These are phyloP conservation scores for Hippocampus guttulatus DNA, from an alignment of 2,113 vertebrate genomes.

Conservation along the genomic window DNA sequence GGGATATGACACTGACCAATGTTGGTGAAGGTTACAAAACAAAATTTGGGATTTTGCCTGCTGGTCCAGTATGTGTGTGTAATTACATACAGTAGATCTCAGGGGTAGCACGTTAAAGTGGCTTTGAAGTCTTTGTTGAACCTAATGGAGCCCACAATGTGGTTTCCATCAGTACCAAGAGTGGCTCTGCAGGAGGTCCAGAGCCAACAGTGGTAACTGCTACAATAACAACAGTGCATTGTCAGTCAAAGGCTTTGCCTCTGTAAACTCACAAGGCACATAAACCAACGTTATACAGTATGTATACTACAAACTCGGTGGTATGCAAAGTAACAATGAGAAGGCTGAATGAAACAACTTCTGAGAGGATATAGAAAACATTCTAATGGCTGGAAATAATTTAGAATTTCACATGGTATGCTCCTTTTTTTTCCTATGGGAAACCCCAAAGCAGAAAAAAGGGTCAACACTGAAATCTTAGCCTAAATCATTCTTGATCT, in stretches of 20 bases:
- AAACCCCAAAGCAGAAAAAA: slow-evolving; percentile 31
- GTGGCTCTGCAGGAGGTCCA: slow-evolving; percentile 33
- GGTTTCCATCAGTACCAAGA: slow-evolving; percentile 52
- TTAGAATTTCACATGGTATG: slow-evolving; percentile 46
- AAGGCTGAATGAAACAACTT: slow-evolving; percentile 1
- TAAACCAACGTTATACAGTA: not conserved
- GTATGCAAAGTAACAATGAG: slow-evolving; percentile 3
- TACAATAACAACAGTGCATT: slow-evolving; percentile 29
- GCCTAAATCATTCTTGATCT: slow-evolving; percentile 43
- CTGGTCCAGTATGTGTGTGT: slow-evolving; percentile 1
- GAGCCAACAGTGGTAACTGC: slow-evolving; percentile 20
- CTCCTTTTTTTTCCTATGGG: slow-evolving; percentile 30
- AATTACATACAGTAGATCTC: slow-evolving; percentile 16
- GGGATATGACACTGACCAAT: not conserved
- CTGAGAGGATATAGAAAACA: slow-evolving; percentile 22
- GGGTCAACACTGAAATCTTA: slow-evolving; percentile 38
- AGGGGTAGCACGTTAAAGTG: slow-evolving; percentile 19
- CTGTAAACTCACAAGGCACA: slow-evolving; percentile 12
- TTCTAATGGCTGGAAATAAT: slow-evolving; percentile 50
- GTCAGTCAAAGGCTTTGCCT: slow-evolving; percentile 21
- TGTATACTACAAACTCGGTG: slow-evolving; percentile 13
- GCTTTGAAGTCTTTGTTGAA: slow-evolving; percentile 42
- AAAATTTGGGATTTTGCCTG: not conserved
- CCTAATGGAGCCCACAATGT: slow-evolving; percentile 48
- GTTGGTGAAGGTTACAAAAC: not conserved